These are phyloP conservation scores for Cydia fagiglandana DNA, from an alignment of 1,140 invertebrate genomes.

Conservation along the genomic window DNA sequence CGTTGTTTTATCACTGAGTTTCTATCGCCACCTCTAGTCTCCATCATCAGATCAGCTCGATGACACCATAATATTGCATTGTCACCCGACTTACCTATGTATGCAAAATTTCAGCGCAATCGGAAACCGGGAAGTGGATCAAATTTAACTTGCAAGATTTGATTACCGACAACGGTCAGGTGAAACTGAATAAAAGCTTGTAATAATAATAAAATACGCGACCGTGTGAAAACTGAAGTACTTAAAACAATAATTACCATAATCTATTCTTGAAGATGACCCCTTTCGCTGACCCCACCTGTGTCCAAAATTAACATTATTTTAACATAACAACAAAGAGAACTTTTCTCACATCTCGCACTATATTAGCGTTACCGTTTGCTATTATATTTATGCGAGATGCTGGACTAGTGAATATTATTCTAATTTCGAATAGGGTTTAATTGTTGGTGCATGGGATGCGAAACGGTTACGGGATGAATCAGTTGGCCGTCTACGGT, in stretches of 20 bases:
- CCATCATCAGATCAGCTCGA: too few relatives aligned
- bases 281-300: conserved; percentile 63
- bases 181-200: too few relatives aligned
- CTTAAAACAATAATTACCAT: conserved; percentile 47
- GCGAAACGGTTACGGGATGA: conserved; percentile 16
- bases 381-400: conserved; percentile 23
- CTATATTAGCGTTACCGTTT: conserved; percentile 47
- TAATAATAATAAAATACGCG: background rate
- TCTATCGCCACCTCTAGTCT: too few relatives aligned
- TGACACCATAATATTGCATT: too few relatives aligned
- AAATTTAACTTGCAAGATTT: too few relatives aligned
- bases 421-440: background rate
- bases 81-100: too few relatives aligned
- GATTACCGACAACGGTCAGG: too few relatives aligned
- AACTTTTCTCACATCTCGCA: conserved; percentile 41
- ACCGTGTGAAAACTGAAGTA: conserved; percentile 47
- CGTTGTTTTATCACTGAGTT: too few relatives aligned
- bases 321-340: conserved; percentile 40
- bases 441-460: conserved; percentile 16
- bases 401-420: background rate
- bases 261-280: conserved; percentile 42
- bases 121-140: too few relatives aligned
- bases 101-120: too few relatives aligned
- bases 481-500: background rate
- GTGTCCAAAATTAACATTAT: conserved; percentile 42